Evolutionary conservation across 2,888 invertebrate species (phyloP).

Genomic region (Agrilus mali): DNA sequence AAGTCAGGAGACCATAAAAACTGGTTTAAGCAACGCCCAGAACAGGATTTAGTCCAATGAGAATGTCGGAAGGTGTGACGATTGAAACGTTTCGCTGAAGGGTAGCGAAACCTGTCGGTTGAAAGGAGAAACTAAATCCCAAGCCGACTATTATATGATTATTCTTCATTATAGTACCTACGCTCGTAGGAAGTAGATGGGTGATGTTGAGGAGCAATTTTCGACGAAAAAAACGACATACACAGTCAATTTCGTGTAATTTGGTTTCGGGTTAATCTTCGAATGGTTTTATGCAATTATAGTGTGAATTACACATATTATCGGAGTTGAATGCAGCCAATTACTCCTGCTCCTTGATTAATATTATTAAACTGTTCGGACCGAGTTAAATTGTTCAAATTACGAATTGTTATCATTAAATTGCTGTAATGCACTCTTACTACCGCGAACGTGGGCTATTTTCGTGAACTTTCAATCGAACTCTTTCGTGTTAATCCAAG

Average conservation of each 20-base stretch:
- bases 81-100: slow-evolving; percentile 23
- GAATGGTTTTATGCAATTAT: slow-evolving; percentile 35
- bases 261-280: slow-evolving; percentile 35
- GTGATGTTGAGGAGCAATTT: slow-evolving; percentile 32
- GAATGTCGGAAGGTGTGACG: slow-evolving; percentile 17
- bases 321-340: slow-evolving; percentile 28
- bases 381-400: slow-evolving; percentile 14
- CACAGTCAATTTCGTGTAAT: slow-evolving; percentile 37
- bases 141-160: slow-evolving; percentile 39
- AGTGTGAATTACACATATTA: slow-evolving; percentile 37
- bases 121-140: slow-evolving; percentile 29
- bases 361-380: slow-evolving; percentile 14
- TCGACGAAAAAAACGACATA: slow-evolving; percentile 34
- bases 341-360: slow-evolving; percentile 18
- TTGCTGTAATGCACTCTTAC: too few relatives aligned
- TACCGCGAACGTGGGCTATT: too few relatives aligned
- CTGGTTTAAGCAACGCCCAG: slow-evolving; percentile 20
- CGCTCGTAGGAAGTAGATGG: slow-evolving; percentile 38
- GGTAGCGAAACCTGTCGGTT: slow-evolving; percentile 33
- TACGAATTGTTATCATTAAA: slow-evolving; percentile 1
- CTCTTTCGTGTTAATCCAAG: too few relatives aligned
- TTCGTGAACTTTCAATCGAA: too few relatives aligned
- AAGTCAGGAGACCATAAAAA: slow-evolving; percentile 17
- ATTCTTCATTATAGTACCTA: slow-evolving; percentile 40
- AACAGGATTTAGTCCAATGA: slow-evolving; percentile 20